Percentiles rank a stretch among this genome's conserved stretches.
Evolutionary conservation across 1,140 invertebrate species (phyloP).

Genomic region (Drosophila ambigua): DNA sequence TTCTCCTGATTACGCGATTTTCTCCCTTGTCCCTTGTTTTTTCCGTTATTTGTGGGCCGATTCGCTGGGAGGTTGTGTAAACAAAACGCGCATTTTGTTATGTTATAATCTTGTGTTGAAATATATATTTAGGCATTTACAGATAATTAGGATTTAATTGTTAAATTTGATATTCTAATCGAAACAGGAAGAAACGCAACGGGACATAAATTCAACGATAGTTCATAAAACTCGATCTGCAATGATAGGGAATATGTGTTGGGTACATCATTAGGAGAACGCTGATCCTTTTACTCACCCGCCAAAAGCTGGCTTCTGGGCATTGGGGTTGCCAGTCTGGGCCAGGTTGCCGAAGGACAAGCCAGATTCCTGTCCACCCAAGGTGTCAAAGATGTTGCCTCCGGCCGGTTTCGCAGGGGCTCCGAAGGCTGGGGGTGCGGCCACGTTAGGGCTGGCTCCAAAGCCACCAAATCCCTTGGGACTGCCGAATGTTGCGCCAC

Average conservation of each 20-base stretch:
- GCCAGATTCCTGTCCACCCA: conserved; percentile 85
- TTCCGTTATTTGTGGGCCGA: too few relatives aligned
- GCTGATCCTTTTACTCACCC: conserved; percentile 73
- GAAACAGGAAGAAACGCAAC: conserved; percentile 1
- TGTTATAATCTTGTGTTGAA: not conserved
- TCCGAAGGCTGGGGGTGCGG: conserved; percentile 65
- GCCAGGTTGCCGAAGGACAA: conserved; percentile 86
- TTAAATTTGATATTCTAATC: not conserved
- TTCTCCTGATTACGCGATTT: too few relatives aligned
- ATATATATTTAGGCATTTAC: not conserved
- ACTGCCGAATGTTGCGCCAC: conserved; percentile 85
- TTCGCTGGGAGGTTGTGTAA: too few relatives aligned
- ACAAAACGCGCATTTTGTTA: not conserved
- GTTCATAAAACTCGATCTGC: conserved; percentile 53
- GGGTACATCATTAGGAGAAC: too few relatives aligned
- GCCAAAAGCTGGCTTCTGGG: conserved; percentile 82
- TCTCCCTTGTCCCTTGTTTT: too few relatives aligned
- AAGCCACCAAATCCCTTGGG: conserved; percentile 84
- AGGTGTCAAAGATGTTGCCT: conserved; percentile 85
- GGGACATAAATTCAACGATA: conserved; percentile 27
- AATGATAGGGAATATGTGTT: not conserved
- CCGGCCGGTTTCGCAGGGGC: conserved; percentile 70
- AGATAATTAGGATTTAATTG: not conserved
- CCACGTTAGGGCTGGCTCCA: conserved; percentile 32
- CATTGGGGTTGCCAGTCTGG: conserved; percentile 82